Percentiles rank a stretch among this genome's conserved stretches.
phyloP scores from a whole-genome alignment of 2,888 invertebrate species.

The Tiphia femorata region DNA sequence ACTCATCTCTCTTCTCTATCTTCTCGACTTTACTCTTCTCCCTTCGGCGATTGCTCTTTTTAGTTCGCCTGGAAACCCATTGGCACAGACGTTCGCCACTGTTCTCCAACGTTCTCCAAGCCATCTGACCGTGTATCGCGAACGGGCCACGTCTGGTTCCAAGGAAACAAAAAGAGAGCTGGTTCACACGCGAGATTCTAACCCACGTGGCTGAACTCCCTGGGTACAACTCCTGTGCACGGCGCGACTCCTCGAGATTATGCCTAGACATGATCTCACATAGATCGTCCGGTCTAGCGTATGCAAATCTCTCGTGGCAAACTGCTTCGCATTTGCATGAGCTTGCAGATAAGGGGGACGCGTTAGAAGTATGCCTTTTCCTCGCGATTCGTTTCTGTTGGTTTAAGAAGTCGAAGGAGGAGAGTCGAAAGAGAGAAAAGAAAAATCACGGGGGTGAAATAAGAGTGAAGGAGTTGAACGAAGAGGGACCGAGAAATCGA shows the following conservation, averaged over 20 bases:
- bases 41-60: too few relatives aligned
- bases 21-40: too few relatives aligned
- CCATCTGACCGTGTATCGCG: too few relatives aligned
- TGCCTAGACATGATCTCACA: slow-evolving; percentile 60
- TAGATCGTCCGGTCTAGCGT: slow-evolving; percentile 57
- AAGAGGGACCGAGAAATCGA: slow-evolving; percentile 32
- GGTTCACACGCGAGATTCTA: slow-evolving; percentile 1
- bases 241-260: slow-evolving; percentile 51
- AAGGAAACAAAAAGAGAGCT: slow-evolving; percentile 8
- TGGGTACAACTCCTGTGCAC: slow-evolving; percentile 23
- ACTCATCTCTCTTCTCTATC: too few relatives aligned
- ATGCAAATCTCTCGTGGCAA: slow-evolving; percentile 63
- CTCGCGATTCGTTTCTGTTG: slow-evolving; percentile 47
- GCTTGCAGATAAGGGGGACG: slow-evolving; percentile 63
- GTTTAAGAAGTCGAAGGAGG: neutral
- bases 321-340: slow-evolving; percentile 63
- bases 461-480: slow-evolving; percentile 1
- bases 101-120: too few relatives aligned
- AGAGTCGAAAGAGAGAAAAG: slow-evolving; percentile 6
- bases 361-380: slow-evolving; percentile 57
- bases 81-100: too few relatives aligned
- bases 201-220: slow-evolving; percentile 40
- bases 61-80: too few relatives aligned
- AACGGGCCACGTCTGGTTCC: too few relatives aligned
- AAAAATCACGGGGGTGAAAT: slow-evolving; percentile 4